Evolutionary conservation across 2,888 invertebrate genomes (phyloP), one percentile per base, ranked within the genome.

Genomic region (Fabriciana adippe): DNA sequence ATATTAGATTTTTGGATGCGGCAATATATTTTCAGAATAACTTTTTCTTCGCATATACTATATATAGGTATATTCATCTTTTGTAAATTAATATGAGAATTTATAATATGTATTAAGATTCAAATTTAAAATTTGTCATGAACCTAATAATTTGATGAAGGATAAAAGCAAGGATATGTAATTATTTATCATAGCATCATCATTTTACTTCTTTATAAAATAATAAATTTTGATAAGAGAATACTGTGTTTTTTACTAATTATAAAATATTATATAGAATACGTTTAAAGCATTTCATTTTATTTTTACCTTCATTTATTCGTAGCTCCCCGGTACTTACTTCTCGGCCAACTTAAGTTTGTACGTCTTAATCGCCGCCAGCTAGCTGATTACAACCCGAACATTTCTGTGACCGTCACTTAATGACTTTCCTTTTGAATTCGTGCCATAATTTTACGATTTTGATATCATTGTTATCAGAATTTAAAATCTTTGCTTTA

Each of bases 281-380:
- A 56, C 14, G 18, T 61, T 31, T 21, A 26, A 61, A 78, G 71
- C 54, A 75, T 8, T 14, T 18, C 31, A 50, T 51, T 16, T 50
- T 18, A 51, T 35, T 51, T 41, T 50, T 55, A 35, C 48, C 56
- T 64, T 51, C 18, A 48, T 50, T 66, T 35, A 59, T 70, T 68
- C 63, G 59, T 66, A 55, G 57, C 60, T 82, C 50, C 59, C 75
- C 68, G 45, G 21, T 21, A 61, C 71, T 77, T 79, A 84, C 88
- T 86, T 88, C 86, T 82, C 79, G 81, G 84, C 76, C 81, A 78
- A 81, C 76, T 81, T 78, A 85, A 90, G 82, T 89, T 89, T 87
- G 80, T 83, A 80, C 82, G 81, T 86, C 85, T 87, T 87, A 88
- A 87, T 89, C 83, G 85, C 87, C 86, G 82, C 82, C 73, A 87